These are phyloP conservation scores for Iguana delicatissima DNA, from an alignment of 2,797 vertebrate species.

Conservation along the genomic window DNA sequence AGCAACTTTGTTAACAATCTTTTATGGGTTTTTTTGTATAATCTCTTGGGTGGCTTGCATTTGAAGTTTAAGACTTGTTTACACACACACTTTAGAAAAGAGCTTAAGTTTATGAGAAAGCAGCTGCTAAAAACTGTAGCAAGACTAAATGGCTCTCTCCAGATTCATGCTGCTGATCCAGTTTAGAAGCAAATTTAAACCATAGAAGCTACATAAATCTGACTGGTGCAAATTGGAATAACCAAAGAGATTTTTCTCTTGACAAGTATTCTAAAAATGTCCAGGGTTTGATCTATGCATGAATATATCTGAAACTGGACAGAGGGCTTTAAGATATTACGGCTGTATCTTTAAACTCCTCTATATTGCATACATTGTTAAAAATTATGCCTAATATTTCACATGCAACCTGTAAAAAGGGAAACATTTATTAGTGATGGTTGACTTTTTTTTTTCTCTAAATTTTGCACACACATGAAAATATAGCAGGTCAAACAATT, in stretches of 20 bases:
- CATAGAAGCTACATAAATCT: conserved; percentile 41
- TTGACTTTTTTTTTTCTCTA: background rate
- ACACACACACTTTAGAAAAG: conserved; percentile 52
- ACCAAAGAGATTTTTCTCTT: conserved; percentile 54
- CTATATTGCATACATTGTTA: conserved; percentile 4
- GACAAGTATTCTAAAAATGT: conserved; percentile 48
- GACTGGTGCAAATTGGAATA: conserved; percentile 39
- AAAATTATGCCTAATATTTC: conserved; percentile 25
- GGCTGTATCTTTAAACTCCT: conserved; percentile 45
- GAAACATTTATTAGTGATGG: conserved; percentile 29
- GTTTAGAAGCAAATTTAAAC: conserved; percentile 48
- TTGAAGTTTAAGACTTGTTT: conserved; percentile 65
- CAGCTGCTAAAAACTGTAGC: conserved; percentile 58
- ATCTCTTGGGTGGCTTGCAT: conserved; percentile 64
- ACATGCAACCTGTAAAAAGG: conserved; percentile 32
- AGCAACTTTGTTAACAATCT: conserved; percentile 44
- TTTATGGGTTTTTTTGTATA: conserved; percentile 32
- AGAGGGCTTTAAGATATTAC: conserved; percentile 45
- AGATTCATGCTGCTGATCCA: conserved; percentile 21
- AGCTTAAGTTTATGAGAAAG: conserved; percentile 61
- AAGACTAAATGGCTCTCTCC: conserved; percentile 43
- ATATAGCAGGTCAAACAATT: background rate
- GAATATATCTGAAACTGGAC: conserved; percentile 57
- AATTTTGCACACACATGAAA: background rate
- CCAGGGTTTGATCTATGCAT: conserved; percentile 57